Conservation (phyloP, 2,797 vertebrate genomes). For the Coregonus suidteri region DNA sequence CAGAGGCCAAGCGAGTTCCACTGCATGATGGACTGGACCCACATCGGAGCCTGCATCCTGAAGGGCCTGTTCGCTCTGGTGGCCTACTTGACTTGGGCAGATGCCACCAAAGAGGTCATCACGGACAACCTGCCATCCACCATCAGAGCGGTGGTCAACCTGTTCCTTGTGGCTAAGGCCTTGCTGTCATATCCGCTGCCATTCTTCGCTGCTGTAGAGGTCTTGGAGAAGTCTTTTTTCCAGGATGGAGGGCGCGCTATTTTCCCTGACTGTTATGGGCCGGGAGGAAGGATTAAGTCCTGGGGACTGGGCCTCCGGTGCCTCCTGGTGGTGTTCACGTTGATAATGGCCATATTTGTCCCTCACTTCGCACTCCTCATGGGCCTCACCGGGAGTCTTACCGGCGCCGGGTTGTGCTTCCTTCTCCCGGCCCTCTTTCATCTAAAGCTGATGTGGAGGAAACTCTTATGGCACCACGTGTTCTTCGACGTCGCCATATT, state of each 20-base stretch:
- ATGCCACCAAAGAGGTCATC: conserved; percentile 93
- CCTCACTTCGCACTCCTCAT: conserved; percentile 93
- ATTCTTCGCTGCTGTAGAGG: conserved; percentile 92
- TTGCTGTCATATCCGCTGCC: conserved; percentile 90
- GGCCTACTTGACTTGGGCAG: conserved; percentile 94
- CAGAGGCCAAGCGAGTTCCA: conserved; percentile 90
- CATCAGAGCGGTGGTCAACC: conserved; percentile 90
- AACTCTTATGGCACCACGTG: conserved; percentile 93
- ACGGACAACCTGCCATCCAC: conserved; percentile 93
- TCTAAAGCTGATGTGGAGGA: conserved; percentile 91
- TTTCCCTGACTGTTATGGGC: conserved; percentile 89
- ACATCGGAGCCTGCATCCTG: conserved; percentile 90
- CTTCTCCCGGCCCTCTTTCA: conserved; percentile 93
- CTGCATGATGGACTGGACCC: conserved; percentile 98
- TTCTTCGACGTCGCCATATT: conserved; percentile 96
- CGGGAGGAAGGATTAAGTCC: conserved; percentile 83
- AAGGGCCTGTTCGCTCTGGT: conserved; percentile 94
- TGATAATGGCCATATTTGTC: conserved; percentile 94
- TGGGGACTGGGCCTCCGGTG: conserved; percentile 90
- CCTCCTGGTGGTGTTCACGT: conserved; percentile 86
- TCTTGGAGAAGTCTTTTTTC: conserved; percentile 91
- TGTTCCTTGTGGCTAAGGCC: conserved; percentile 92
- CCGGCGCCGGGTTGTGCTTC: conserved; percentile 91
- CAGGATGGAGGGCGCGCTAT: conserved; percentile 84
- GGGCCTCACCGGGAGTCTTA: conserved; percentile 94